Evolutionary conservation across 2,113 vertebrate species (phyloP), one percentile per base, ranked within the genome.

Genomic region (Daboia siamensis): DNA sequence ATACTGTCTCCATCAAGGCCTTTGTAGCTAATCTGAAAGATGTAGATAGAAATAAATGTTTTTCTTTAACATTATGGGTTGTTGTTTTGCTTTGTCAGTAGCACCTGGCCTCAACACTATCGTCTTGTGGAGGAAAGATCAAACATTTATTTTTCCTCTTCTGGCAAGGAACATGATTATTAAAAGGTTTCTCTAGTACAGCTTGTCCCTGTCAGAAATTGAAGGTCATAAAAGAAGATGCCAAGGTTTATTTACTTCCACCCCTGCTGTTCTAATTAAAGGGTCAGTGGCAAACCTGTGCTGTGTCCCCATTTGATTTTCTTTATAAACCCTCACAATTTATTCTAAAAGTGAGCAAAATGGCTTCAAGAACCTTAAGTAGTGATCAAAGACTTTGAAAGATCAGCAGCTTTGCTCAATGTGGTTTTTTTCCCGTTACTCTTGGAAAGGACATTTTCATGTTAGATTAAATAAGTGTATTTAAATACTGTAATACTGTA

Each of bases 201-300:
- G 90, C 80, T 95, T 95, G 90, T 29, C 91, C 13, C 24, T 91
- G 89, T 90, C 90, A 95, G 91, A 95, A 96, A 95, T 90, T 91
- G 86, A 94, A 93, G 94, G 86, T 93, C 92, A 90, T 92, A 93
- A 95, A 96, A 80, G 91, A 54, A 96, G 94, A 95, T 96, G 93
- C 48, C 90, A 91, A 64, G 9, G 26, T 94, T 95, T 94, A 89
- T 96, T 97, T 96, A 92, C 95, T 96, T 95, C 92, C 95, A 89
- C 56, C 46, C 74, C 90, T 94, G 94, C 84, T 95, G 94, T 93
- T 97, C 93, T 96, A 97, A 98, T 97, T 97, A 96, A 96, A 94
- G 95, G 92, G 94, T 95, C 93, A 96, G 93, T 93, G 92, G 39
- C 33, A 95, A 74, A 92, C 6, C 29, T 88, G 94, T 90, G 51